Conservation (phyloP, 1,140 invertebrate species). For the Lepidostoma basale region DNA sequence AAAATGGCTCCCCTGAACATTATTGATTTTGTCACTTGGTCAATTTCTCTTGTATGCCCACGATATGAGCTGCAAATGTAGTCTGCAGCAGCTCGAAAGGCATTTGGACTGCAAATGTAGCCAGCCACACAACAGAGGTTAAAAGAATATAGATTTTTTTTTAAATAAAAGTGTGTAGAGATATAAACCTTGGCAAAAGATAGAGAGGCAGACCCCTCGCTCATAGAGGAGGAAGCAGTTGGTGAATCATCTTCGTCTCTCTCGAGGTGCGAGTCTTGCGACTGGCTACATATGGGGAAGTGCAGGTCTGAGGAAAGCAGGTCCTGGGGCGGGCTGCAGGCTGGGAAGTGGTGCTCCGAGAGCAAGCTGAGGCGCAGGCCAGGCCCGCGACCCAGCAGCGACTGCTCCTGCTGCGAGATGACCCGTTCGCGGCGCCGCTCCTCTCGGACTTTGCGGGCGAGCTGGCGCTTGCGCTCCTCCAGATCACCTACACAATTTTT, state of each 20-base stretch:
- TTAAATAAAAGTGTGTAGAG: no score
- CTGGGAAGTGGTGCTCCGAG: constrained; percentile 71
- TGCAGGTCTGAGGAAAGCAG: constrained; percentile 48
- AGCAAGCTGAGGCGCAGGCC: constrained; percentile 65
- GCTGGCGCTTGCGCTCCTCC: constrained; percentile 64
- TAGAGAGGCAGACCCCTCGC: constrained; percentile 49
- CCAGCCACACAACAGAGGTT: no score
- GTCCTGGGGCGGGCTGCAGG: constrained; percentile 57
- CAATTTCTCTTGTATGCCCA: no score
- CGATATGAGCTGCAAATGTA: no score
- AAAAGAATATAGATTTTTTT: no score
- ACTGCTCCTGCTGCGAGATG: constrained; percentile 74
- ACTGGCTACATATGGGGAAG: constrained; percentile 7
- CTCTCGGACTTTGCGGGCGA: constrained; percentile 69
- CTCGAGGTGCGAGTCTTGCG: constrained; percentile 29
- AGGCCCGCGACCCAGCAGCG: constrained; percentile 69
- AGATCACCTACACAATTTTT: constrained; percentile 65
- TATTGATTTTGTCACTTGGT: no score
- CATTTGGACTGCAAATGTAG: no score
- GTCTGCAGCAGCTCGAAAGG: no score
- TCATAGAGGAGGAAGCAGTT: constrained; percentile 33
- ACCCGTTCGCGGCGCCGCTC: constrained; percentile 74
- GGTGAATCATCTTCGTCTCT: constrained; percentile 43
- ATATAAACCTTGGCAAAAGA: constrained; percentile 70
- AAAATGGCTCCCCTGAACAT: no score